Evolutionary conservation across 2,888 invertebrate genomes (phyloP).

Genomic region (Oegoconia quadripuncta): DNA sequence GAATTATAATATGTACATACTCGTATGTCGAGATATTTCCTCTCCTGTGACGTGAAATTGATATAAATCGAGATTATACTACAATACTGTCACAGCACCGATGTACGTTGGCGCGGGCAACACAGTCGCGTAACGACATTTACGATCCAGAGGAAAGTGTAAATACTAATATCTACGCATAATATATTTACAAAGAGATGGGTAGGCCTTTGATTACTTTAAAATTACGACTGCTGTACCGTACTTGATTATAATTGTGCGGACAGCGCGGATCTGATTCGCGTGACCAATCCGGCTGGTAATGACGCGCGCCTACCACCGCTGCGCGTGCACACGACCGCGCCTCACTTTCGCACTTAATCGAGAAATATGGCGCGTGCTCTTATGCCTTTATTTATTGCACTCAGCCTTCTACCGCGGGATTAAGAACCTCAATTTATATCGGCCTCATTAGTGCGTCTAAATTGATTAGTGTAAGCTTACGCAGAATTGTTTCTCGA

Average conservation of each 20-base stretch:
- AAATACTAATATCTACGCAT: slow-evolving; percentile 8
- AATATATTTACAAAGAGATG: slow-evolving; percentile 57
- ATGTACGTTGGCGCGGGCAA: background rate
- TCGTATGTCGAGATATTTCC: too few relatives aligned
- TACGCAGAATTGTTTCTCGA: slow-evolving; percentile 18
- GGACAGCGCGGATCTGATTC: slow-evolving; percentile 71
- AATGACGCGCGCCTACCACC: slow-evolving; percentile 68
- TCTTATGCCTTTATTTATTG: slow-evolving; percentile 76
- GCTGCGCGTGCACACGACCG: slow-evolving; percentile 27
- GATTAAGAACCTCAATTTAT: slow-evolving; percentile 72
- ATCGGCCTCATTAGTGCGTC: slow-evolving; percentile 68
- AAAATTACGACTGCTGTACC: slow-evolving; percentile 70
- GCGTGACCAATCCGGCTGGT: slow-evolving; percentile 72
- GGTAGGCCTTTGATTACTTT: slow-evolving; percentile 69
- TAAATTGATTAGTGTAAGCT: slow-evolving; percentile 66
- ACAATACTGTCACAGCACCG: slow-evolving; percentile 2
- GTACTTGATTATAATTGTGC: slow-evolving; percentile 75
- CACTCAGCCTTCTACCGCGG: slow-evolving; percentile 46
- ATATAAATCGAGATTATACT: slow-evolving; percentile 10
- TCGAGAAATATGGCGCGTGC: slow-evolving; percentile 77
- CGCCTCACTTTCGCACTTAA: slow-evolving; percentile 75
- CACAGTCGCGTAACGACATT: background rate
- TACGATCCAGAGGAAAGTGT: background rate
- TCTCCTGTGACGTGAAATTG: too few relatives aligned
- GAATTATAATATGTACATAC: too few relatives aligned